phyloP scores from a whole-genome alignment of 2,113 vertebrate genomes.

The Eulemur rufifrons region DNA sequence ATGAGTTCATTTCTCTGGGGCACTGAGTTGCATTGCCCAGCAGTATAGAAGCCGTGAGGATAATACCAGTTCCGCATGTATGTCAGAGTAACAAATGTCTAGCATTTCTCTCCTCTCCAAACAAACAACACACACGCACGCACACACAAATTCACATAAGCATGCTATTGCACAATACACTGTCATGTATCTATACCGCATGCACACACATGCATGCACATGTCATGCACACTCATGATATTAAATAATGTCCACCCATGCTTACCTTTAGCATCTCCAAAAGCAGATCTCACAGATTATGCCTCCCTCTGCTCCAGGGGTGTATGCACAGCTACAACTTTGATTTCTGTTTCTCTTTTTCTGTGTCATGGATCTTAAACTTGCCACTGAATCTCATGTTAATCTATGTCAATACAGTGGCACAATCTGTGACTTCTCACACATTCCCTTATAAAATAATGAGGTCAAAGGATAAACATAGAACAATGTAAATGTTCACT shows the following conservation, averaged over 20 bases:
- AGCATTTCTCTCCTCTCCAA: not conserved
- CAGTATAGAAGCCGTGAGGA: constrained; percentile 59
- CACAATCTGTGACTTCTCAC: not conserved
- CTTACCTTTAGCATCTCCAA: not conserved
- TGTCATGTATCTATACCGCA: not conserved
- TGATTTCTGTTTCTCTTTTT: constrained; percentile 24
- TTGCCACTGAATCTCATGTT: not conserved
- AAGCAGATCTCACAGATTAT: not conserved
- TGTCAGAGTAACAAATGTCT: constrained; percentile 51
- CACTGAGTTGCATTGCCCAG: constrained; percentile 52
- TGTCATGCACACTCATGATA: not conserved
- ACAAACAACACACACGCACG: not conserved
- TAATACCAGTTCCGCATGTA: constrained; percentile 48
- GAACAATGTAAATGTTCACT: not conserved
- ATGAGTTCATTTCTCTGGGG: constrained; percentile 71
- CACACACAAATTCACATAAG: not conserved
- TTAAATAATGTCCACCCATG: constrained; percentile 47
- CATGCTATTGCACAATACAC: not conserved
- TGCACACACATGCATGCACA: not conserved
- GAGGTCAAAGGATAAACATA: not conserved
- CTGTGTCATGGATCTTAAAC: not conserved
- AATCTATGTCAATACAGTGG: constrained; percentile 17
- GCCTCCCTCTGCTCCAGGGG: not conserved
- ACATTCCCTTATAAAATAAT: not conserved
- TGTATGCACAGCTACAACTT: not conserved